A percentile compares a stretch with the other conserved stretches of the same genome.
phyloP scores from a whole-genome alignment of 2,888 invertebrate genomes.

The Agrotis ipsilon region DNA sequence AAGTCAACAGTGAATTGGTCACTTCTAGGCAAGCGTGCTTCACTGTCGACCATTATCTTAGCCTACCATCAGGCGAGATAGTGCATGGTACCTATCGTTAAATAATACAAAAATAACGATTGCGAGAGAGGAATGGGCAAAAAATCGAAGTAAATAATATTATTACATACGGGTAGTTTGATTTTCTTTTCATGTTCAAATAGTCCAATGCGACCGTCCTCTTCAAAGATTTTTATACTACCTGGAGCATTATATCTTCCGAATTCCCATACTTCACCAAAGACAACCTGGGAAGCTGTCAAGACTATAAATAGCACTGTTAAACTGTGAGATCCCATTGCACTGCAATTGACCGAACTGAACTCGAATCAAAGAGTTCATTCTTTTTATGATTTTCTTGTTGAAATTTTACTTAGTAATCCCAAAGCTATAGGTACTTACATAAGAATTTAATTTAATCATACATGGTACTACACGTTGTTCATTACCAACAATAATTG shows the following conservation, averaged over 20 bases:
- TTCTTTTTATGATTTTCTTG: slow-evolving; percentile 36
- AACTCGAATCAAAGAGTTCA: neutral
- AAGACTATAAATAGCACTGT: slow-evolving; percentile 28
- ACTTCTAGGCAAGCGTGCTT: no score
- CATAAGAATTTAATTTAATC: slow-evolving; percentile 32
- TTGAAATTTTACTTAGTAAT: slow-evolving; percentile 12
- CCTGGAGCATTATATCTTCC: neutral
- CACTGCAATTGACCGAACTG: slow-evolving; percentile 21
- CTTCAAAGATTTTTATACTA: slow-evolving; percentile 13
- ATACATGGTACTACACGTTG: slow-evolving; percentile 26
- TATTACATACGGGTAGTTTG: slow-evolving; percentile 42
- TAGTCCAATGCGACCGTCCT: slow-evolving; percentile 38
- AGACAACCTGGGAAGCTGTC: slow-evolving; percentile 12
- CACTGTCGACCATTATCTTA: no score
- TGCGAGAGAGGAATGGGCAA: neutral
- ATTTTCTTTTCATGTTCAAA: slow-evolving; percentile 43
- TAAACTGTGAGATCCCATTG: slow-evolving; percentile 35
- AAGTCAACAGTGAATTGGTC: no score
- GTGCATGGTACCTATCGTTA: no score
- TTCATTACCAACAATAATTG: neutral
- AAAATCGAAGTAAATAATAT: neutral
- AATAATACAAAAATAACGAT: neutral
- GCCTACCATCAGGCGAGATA: no score
- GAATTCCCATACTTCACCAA: slow-evolving; percentile 46
- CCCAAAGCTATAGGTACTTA: slow-evolving; percentile 26